Base-by-base conservation (phyloP, 1,140 invertebrate genomes). In the Coelopa frigida region DNA sequence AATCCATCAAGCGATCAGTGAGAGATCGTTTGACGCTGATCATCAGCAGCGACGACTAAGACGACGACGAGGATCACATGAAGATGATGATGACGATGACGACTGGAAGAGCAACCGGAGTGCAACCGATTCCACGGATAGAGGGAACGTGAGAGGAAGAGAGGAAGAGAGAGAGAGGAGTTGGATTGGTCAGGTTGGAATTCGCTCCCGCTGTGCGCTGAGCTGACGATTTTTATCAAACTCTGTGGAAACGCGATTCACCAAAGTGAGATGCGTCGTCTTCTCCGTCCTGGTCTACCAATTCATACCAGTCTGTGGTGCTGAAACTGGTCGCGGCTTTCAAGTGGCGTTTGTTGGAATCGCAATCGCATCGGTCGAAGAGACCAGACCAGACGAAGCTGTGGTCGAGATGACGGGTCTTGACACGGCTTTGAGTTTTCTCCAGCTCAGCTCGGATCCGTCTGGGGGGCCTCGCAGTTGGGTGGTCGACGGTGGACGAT, bases 41-140 rank as follows among this genome's bases (percentile, higher is more conserved):
- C 62, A 62, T 66, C 62, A 66, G 62, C 62, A n/a, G n/a, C n/a
- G n/a, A n/a, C n/a, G n/a, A n/a, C 60, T 66, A 66, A 66, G 57
- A 66, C 23, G 18, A 35, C 26, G 31, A 18, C 18, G 3, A 18
- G n/a, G 23, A 15, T 24, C 8, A 15, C 18, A n/a, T 24, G 42
- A 18, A 32, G 15, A 21, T 14, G 15, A 23, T 5, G 15, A 22
- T 21, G 37, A 23, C 21, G 15, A 23, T 18, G 37, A n/a, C 21
- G 37, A 18, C 17, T 35, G 33, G 17, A 35, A 35, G 17, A 15
- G 33, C 33, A 5, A 15, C 20, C 33, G 3, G 33, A 18, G 20
- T 35, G 33, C 15, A 35, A 17, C 33, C 17, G 20, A 35, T 14
- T 7, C 3, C 17, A 18, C 20, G 33, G 20, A 62, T 65, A 57